Evolutionary conservation across 2,888 invertebrate species (phyloP), one percentile per base, ranked within the genome.

Genomic region (Tinea pellionella): DNA sequence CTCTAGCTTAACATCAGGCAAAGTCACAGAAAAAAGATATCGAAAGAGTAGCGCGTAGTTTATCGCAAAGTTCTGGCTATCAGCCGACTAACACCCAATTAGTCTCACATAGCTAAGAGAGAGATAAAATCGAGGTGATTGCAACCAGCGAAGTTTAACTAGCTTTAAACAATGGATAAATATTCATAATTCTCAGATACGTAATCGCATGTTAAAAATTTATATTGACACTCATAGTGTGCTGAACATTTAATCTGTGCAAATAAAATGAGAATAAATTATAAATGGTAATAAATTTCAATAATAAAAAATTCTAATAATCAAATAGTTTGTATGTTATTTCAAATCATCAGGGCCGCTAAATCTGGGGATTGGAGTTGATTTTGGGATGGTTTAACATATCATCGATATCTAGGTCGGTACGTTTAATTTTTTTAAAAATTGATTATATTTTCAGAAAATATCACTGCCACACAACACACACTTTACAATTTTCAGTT

Each of bases 71-170:
- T 42, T 9, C 30, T n/a, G n/a, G n/a, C 30, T 30, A 30, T 30
- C 12, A n/a, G 47, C 47, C 15, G 15, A 15, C 15, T 47, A 47
- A 57, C 13, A 15, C 32, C 7, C 32, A 57, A 57, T 57, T 57
- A 57, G 57, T 57, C 57, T 57, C 57, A 30, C 57, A 57, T 1
- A 19, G 29, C 19, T 29, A 32, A 57, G 15, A 30, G 32, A 32
- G 16, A 32, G 30, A 57, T 57, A 57, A 57, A 57, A 32, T 57
- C 57, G 57, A 15, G 57, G 32, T 32, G 57, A 30, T 32, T 57
- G 57, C 30, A 19, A 30, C 13, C 57, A 57, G 2, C 57, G 15
- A 32, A 16, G 15, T 30, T 13, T 32, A n/a, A 57, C 32, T 57
- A 57, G 32, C 57, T 6, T 57, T 2, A 57, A 57, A 57, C 57